phyloP scores from a whole-genome alignment of 2,113 vertebrate genomes.

The Jacana jacana region DNA sequence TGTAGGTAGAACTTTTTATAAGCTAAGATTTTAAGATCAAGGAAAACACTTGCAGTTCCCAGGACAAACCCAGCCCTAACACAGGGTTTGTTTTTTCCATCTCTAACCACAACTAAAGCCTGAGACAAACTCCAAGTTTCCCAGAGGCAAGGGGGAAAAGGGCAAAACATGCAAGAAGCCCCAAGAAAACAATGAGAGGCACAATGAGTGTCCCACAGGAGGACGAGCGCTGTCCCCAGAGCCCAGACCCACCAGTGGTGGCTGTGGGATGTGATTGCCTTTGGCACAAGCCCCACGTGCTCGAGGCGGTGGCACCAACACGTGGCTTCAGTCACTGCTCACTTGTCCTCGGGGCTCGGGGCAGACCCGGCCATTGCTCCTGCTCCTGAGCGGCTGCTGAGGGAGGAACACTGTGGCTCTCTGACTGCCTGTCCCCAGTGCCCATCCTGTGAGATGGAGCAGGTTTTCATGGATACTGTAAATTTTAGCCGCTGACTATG shows the following conservation, averaged over 20 bases:
- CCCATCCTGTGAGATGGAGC: background rate
- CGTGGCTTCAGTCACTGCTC: fast-evolving
- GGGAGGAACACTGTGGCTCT: fast-evolving
- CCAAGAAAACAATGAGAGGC: background rate
- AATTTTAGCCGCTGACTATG: background rate
- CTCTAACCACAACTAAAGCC: background rate
- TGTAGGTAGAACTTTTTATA: background rate
- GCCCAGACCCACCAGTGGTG: background rate
- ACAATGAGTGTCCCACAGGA: background rate
- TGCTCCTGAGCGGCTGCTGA: fast-evolving
- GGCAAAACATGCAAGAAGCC: background rate
- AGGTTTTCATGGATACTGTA: background rate
- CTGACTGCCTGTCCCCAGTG: background rate
- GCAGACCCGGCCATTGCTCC: background rate
- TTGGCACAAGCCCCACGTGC: fast-evolving
- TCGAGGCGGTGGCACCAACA: no score
- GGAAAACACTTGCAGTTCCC: background rate
- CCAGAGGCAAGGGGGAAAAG: background rate
- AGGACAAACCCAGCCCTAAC: background rate
- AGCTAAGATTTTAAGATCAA: background rate
- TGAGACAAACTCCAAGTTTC: background rate
- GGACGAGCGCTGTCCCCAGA: background rate
- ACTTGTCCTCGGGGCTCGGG: fast-evolving
- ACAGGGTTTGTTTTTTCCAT: background rate
- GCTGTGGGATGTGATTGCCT: background rate